A percentile compares a stretch with the other conserved stretches of the same genome.
Evolutionary conservation across 2,113 vertebrate species (phyloP).

Genomic region (Mustela lutreola): DNA sequence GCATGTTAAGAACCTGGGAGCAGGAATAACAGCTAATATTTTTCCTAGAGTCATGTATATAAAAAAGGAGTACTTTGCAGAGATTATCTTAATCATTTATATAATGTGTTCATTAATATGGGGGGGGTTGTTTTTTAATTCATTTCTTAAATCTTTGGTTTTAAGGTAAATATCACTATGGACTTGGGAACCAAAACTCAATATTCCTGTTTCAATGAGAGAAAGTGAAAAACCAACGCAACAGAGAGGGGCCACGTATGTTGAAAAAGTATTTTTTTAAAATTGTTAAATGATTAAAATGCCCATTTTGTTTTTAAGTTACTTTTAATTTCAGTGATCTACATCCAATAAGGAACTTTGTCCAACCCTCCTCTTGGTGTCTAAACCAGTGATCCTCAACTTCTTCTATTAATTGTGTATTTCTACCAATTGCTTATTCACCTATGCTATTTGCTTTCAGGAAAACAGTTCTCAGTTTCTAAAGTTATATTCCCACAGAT

Average conservation of each 20-base stretch:
- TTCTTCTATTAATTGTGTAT: neutral
- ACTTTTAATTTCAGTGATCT: neutral
- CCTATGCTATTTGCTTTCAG: neutral
- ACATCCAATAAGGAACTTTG: neutral
- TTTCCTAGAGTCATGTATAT: neutral
- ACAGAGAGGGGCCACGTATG: neutral
- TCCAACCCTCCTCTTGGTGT: neutral
- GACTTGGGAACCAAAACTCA: constrained; percentile 17
- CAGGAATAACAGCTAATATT: neutral
- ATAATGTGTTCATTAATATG: constrained; percentile 13
- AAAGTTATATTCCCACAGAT: neutral
- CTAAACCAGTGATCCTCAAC: constrained; percentile 2
- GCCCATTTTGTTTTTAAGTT: constrained; percentile 28
- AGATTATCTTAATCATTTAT: constrained; percentile 24
- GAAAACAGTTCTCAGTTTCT: constrained; percentile 8
- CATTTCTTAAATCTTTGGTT: neutral
- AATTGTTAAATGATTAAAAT: constrained; percentile 42
- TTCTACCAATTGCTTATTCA: constrained; percentile 33
- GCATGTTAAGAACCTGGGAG: constrained; percentile 60
- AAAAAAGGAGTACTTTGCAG: neutral
- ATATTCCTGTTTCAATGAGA: constrained; percentile 9
- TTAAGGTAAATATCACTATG: constrained; percentile 17
- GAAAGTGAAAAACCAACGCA: constrained; percentile 44
- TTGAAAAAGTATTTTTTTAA: constrained; percentile 17
- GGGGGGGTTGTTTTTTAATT: neutral